Conservation (phyloP, 1,140 invertebrate genomes). For the Hesperophylax magnus region DNA sequence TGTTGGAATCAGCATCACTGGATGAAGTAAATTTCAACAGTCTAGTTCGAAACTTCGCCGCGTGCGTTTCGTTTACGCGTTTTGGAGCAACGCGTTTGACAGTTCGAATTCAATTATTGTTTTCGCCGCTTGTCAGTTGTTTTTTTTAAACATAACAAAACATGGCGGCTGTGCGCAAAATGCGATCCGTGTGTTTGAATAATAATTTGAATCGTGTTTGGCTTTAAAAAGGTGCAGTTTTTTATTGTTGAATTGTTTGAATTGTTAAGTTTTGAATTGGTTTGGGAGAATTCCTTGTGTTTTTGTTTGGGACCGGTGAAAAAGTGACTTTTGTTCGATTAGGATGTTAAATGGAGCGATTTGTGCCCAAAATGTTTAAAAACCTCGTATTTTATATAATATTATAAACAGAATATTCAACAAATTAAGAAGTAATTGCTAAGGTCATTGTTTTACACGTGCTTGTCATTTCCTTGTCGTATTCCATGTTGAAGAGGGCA, state of each 20-base stretch:
- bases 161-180: not conserved
- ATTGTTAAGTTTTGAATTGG: no score
- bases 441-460: no score
- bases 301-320: no score
- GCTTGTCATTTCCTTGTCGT: no score
- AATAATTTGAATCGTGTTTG: not conserved
- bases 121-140: not conserved
- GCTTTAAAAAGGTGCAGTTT: not conserved
- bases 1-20: not conserved
- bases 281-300: no score
- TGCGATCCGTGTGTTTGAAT: not conserved
- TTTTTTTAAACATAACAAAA: slow-evolving; percentile 20
- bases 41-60: slow-evolving; percentile 1
- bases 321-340: no score
- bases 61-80: not conserved
- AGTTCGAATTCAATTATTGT: slow-evolving; percentile 22
- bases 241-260: not conserved
- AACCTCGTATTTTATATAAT: no score
- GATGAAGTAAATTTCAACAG: not conserved
- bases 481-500: no score
- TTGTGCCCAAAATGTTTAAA: no score
- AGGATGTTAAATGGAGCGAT: no score
- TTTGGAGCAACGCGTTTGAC: slow-evolving; percentile 11
- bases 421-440: no score
- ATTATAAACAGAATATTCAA: no score